Conservation (phyloP, 2,113 vertebrate species). For the Maccullochella peelii region DNA sequence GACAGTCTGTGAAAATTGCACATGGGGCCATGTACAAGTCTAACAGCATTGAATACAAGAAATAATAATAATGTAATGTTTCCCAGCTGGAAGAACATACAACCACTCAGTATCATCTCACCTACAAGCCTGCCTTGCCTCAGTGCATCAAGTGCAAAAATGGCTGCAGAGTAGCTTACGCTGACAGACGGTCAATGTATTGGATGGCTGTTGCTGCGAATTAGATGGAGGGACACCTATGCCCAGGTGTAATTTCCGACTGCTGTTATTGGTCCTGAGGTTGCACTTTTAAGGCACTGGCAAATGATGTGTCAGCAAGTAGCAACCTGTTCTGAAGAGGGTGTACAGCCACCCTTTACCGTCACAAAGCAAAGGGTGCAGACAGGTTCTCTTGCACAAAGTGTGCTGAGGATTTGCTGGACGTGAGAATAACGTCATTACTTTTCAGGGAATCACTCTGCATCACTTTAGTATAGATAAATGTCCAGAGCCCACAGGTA, state of each 20-base stretch:
- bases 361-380: not conserved
- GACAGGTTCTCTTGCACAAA: not conserved
- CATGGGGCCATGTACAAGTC: constrained; percentile 18
- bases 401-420: not conserved
- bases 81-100: constrained; percentile 19
- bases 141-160: constrained; percentile 6
- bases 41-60: constrained; percentile 23
- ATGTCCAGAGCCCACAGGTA: not conserved
- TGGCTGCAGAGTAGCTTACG: not conserved
- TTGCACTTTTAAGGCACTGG: constrained; percentile 15
- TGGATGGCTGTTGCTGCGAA: constrained; percentile 2
- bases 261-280: constrained; percentile 20
- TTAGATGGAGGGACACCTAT: not conserved
- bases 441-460: not conserved
- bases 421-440: not conserved
- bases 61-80: constrained; percentile 30
- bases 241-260: not conserved
- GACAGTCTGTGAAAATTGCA: constrained; percentile 43
- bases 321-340: not conserved
- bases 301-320: not conserved
- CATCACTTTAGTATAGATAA: not conserved
- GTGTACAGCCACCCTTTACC: not conserved
- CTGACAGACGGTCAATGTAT: constrained; percentile 18
- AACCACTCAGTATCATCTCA: constrained; percentile 9
- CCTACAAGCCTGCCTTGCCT: not conserved